These are phyloP conservation scores for Palythoa caribaeorum DNA, from an alignment of 92 coral and sea anemone species.

Conservation along the genomic window DNA sequence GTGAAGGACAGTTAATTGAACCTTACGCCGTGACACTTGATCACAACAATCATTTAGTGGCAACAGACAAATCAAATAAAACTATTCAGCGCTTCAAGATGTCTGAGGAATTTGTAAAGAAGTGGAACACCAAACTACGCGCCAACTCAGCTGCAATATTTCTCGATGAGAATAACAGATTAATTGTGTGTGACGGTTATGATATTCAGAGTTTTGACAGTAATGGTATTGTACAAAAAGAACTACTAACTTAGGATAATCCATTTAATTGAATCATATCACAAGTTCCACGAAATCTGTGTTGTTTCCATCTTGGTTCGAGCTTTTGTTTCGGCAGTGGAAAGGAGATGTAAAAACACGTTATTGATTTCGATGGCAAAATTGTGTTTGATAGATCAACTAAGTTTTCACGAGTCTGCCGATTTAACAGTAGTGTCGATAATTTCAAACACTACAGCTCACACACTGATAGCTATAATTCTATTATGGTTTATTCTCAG, in stretches of 20 bases:
- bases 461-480: neutral
- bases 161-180: neutral
- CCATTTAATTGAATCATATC: neutral
- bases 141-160: neutral
- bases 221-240: neutral
- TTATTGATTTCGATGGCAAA: neutral
- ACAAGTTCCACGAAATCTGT: neutral
- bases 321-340: neutral
- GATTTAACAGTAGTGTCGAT: neutral
- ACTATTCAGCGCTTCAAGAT: neutral
- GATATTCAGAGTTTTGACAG: neutral
- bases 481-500: no score
- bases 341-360: neutral
- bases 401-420: neutral
- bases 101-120: neutral
- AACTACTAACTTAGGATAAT: neutral
- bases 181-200: neutral
- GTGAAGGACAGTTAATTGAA: neutral
- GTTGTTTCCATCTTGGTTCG: neutral
- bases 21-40: neutral
- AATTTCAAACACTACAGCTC: neutral
- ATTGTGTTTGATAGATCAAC: neutral
- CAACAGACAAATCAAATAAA: neutral
- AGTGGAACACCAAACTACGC: neutral
- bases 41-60: neutral